Evolutionary conservation across 2,113 vertebrate genomes (phyloP).

Genomic region (Lates calcarifer): DNA sequence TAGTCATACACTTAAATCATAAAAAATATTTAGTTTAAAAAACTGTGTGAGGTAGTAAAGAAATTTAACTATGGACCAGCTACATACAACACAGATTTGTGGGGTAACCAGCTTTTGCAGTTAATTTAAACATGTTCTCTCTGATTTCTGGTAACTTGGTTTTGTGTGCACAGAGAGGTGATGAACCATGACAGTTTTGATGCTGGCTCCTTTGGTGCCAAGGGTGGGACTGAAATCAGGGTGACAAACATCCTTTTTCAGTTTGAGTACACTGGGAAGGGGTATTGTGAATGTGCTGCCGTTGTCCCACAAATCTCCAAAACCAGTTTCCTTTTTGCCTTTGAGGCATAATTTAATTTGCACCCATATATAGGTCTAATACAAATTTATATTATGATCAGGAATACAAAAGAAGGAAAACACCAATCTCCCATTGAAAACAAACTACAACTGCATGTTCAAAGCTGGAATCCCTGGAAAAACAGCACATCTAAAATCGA

Average conservation of each 20-base stretch:
- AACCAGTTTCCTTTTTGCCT: constrained; percentile 29
- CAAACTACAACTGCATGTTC: neutral
- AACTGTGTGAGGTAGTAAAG: neutral
- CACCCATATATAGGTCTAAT: constrained; percentile 18
- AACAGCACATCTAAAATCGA: neutral
- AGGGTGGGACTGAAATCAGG: neutral
- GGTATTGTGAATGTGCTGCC: neutral
- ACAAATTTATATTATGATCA: neutral
- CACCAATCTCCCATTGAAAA: neutral
- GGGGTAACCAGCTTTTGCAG: neutral
- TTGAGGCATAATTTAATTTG: constrained; percentile 22
- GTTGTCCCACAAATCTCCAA: constrained; percentile 26
- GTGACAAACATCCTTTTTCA: neutral
- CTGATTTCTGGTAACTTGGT: neutral
- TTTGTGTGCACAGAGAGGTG: neutral
- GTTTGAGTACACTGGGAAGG: neutral
- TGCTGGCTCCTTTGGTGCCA: neutral
- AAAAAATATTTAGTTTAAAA: too few relatives aligned
- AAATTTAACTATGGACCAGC: neutral
- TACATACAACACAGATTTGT: neutral
- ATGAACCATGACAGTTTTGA: neutral
- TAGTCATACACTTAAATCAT: neutral
- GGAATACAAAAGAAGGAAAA: neutral
- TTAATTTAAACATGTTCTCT: neutral
- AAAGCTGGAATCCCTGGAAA: neutral